A percentile compares a stretch with the other conserved stretches of the same genome.
These are phyloP conservation scores for Macrosiphum euphorbiae DNA, from an alignment of 2,888 invertebrate genomes.

Conservation along the genomic window DNA sequence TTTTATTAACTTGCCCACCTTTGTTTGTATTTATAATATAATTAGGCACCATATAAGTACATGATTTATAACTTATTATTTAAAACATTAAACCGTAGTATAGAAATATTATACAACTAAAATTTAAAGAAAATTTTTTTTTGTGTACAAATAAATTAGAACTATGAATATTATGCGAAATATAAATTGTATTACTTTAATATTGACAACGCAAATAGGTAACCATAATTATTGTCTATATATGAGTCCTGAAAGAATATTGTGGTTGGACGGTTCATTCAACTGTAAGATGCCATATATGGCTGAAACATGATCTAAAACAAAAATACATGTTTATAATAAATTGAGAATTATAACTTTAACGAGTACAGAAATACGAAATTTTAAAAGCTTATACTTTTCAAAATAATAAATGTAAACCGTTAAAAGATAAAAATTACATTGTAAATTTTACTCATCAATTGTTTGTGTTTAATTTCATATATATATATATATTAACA, in stretches of 20 bases:
- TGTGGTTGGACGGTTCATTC: conserved; percentile 10
- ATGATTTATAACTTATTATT: not conserved
- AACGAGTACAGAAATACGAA: not conserved
- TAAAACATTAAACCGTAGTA: not conserved
- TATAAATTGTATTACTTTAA: not conserved
- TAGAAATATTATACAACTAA: not conserved
- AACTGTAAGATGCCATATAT: not conserved
- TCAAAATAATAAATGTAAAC: not conserved
- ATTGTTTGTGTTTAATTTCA: not conserved
- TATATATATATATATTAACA: not conserved
- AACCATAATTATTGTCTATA: not conserved
- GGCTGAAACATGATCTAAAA: not conserved
- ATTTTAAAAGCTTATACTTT: not conserved
- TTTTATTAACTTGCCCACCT: too few species aligned
- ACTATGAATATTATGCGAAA: not conserved
- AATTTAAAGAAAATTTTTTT: not conserved
- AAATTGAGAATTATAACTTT: not conserved
- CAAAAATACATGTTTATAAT: not conserved
- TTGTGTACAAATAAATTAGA: not conserved
- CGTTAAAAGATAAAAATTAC: not conserved
- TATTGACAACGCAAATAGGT: not conserved
- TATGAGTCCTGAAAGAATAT: not conserved
- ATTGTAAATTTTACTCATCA: not conserved
- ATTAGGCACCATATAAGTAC: not conserved
- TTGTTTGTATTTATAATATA: too few species aligned